Evolutionary conservation across 2,888 invertebrate genomes (phyloP).

Genomic region (Polyploca ridens): DNA sequence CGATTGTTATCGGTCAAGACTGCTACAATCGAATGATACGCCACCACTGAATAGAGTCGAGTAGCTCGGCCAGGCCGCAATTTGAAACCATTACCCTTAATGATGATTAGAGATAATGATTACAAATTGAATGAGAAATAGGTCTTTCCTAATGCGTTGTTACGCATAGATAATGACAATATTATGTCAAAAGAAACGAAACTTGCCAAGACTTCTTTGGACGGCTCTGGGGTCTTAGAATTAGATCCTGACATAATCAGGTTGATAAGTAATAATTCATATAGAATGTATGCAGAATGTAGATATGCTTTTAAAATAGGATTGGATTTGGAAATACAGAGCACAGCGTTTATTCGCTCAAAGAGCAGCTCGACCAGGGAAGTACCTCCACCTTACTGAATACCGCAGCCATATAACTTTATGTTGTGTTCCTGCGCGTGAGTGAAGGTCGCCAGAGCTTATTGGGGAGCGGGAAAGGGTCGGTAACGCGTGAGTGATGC

Average conservation of each 20-base stretch:
- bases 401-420: too few species aligned
- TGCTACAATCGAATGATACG: conserved; percentile 2
- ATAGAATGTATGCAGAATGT: too few species aligned
- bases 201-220: background rate
- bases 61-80: conserved; percentile 4
- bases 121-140: conserved; percentile 9
- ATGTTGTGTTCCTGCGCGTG: too few species aligned
- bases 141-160: conserved; percentile 8
- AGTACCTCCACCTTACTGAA: too few species aligned
- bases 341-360: too few species aligned
- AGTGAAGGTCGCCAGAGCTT: too few species aligned
- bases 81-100: conserved; percentile 8
- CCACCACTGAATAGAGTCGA: background rate
- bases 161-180: conserved; percentile 5
- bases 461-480: too few species aligned
- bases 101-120: conserved; percentile 8
- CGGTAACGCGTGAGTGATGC: too few species aligned
- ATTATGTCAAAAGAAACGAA: conserved; percentile 4
- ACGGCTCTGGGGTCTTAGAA: background rate
- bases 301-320: too few species aligned
- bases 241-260: background rate
- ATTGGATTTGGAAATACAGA: too few species aligned
- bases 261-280: too few species aligned
- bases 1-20: conserved; percentile 2
- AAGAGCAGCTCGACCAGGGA: too few species aligned